Base-by-base conservation (phyloP, 92 coral and sea anemone species). In the Pocillopora meandrina region DNA sequence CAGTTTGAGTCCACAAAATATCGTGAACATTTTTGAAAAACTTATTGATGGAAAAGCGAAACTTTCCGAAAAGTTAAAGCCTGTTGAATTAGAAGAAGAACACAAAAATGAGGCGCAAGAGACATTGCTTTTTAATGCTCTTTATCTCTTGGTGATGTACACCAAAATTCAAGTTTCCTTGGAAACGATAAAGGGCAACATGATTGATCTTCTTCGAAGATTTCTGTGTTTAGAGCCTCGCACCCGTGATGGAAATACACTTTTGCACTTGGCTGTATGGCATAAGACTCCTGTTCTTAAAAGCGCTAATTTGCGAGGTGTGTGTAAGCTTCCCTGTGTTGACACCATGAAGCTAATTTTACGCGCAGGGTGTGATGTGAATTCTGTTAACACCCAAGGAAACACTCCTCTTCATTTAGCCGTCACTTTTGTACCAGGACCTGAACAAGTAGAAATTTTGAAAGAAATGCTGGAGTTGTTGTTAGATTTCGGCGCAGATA, bases 191-290 rank as follows among this genome's bases (percentile, higher is more conserved):
- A 23, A 63, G 42, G 19, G 20, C 10, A 67, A 1, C 35, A 10
- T 91, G 18, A 82, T 76, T 20, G 58, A 68, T 11, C 80, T 75
- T 5, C 21, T 87, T 47, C 89, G 83, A 26, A 79, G 66, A 16
- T 92, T 90, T 65, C 84, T 92, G 10, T 82, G 91, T 35, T 19
- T 89, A 68, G 84, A 89, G 16, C 95, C 95, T 2, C 83, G 93
- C 55, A 83, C 95, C 7, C 80, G 60, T 35, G 60, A 71, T 33
- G 95, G 93, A 3, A 79, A 72, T 64, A 85, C 95, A 0, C 80
- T 89, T 20, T 21, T 92, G 12, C 95, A 92, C 33, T 86, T 89
- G 52, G 84, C 91, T 1, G 95, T 92, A 21, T 92, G 91, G 80
- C 61, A 69, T 65, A 75, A 77, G 65, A 89, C 91, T 34, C 95